Base-by-base conservation (phyloP, 2,113 vertebrate species). In the Mobula birostris region DNA sequence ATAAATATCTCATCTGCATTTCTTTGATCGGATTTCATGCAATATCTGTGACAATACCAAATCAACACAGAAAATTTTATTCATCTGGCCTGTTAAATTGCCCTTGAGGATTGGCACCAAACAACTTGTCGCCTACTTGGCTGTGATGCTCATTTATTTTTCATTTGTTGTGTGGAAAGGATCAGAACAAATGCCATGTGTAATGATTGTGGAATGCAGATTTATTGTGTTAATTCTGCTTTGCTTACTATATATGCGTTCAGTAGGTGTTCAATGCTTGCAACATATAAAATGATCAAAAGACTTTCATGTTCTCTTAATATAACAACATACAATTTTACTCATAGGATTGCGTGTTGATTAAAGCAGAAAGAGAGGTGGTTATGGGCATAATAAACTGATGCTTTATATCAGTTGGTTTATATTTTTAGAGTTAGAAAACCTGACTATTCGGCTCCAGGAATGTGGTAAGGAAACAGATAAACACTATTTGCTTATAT, bases 361-460 rank as follows among this genome's bases (percentile, higher is more conserved):
- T 70, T 70, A 17, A 70, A 70, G 68, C 68, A 15, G 3, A 74
- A 74, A 24, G 5, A 2, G 19, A 74, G 19, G 19, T 24, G 21
- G 72, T 74, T 6, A 19, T 74, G 72, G 17, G 21, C 72, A 74
- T 24, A 17, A 72, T 5, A 24, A 21, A 24, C 21, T 1, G 61
- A 7, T 66, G 2, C 14, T 32, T n/a, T n/a, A n/a, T n/a, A n/a
- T n/a, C n/a, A n/a, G 14, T 4, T 66, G 1, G 32, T 88, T 17
- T 87, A 48, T 88, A 29, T 32, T 90, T 66, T 68, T 15, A 90
- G 85, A 90, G n/a, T 14, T n/a, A 32, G 85, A 90, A 68, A 90
- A n/a, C 0, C 61, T 66, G 85, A n/a, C 29, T 90, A 14, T 5
- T 15, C 29, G 19, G 2, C 61, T 90, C 29, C 61, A 63, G 40